Conservation (phyloP, 2,113 vertebrate species). For the Noctilio leporinus region DNA sequence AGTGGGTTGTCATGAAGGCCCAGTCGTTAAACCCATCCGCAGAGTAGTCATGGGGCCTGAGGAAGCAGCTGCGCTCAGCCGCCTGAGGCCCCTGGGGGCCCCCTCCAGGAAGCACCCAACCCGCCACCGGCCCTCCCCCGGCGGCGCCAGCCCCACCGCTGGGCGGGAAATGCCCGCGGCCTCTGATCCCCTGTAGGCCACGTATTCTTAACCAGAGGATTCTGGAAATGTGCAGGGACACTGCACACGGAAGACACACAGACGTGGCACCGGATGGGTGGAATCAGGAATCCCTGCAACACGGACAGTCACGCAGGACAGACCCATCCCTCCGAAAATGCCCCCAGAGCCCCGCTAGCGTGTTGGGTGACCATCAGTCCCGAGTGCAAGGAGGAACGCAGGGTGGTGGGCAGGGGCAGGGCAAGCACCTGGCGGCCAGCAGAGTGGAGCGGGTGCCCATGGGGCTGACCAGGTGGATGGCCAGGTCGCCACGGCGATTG, state of each 20-base stretch:
- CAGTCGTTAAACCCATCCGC: slow-evolving; percentile 97
- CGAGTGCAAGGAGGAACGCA: rapidly evolving
- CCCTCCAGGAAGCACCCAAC: rapidly evolving
- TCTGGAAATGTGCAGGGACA: not conserved
- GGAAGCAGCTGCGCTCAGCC: rapidly evolving
- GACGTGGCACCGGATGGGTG: not conserved
- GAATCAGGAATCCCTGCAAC: not conserved
- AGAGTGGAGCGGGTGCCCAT: slow-evolving; percentile 94
- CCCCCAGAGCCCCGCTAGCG: not conserved
- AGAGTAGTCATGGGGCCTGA: slow-evolving; percentile 93
- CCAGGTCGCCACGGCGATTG: slow-evolving; percentile 93
- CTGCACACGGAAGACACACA: not conserved
- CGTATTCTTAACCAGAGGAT: not conserved
- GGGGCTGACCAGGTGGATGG: slow-evolving; percentile 93
- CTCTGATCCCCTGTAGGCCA: not conserved
- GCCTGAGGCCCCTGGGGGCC: rapidly evolving
- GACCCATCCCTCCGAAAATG: not conserved
- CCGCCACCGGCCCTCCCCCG: rapidly evolving
- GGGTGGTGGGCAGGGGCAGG: not conserved
- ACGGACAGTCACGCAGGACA: not conserved
- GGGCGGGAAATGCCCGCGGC: not conserved
- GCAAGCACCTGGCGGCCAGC: slow-evolving; percentile 88
- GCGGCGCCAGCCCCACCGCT: rapidly evolving
- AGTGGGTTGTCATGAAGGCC: slow-evolving; percentile 98
- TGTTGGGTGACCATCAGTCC: rapidly evolving